Percentiles rank a stretch among this genome's conserved stretches.
Conservation (phyloP, 1,140 invertebrate genomes). For the Macrobrachium rosenbergii region DNA sequence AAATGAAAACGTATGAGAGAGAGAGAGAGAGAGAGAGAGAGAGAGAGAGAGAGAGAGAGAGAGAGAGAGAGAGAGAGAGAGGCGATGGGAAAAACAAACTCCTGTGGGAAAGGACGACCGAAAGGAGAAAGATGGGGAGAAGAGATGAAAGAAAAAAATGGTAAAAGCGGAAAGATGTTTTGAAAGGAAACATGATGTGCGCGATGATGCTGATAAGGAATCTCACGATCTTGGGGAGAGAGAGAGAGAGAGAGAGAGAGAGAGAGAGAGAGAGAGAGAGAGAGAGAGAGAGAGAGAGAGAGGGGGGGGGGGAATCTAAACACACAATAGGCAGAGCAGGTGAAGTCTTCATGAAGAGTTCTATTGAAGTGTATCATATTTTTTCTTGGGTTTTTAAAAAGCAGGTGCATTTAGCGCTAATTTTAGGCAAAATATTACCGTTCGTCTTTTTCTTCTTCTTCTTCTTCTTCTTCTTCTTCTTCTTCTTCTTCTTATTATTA, state of each 20-base stretch:
- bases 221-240: neutral
- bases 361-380: no score
- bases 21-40: neutral
- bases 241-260: neutral
- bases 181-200: neutral
- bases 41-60: neutral
- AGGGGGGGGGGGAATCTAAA: neutral
- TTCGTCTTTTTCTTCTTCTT: no score
- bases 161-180: neutral
- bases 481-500: no score
- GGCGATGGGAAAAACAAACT: neutral
- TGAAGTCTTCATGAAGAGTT: no score
- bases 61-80: conserved; percentile 2
- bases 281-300: neutral
- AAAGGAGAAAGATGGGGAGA: neutral
- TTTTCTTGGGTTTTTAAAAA: no score
- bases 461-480: no score
- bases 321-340: no score
- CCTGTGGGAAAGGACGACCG: neutral
- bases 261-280: conserved; percentile 2
- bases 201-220: neutral
- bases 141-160: neutral
- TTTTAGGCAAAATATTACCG: no score
- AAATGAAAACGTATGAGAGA: no score
- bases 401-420: no score